Evolutionary conservation across 2,888 invertebrate species (phyloP), one percentile per base, ranked within the genome.

Genomic region (Dynastes tityus): DNA sequence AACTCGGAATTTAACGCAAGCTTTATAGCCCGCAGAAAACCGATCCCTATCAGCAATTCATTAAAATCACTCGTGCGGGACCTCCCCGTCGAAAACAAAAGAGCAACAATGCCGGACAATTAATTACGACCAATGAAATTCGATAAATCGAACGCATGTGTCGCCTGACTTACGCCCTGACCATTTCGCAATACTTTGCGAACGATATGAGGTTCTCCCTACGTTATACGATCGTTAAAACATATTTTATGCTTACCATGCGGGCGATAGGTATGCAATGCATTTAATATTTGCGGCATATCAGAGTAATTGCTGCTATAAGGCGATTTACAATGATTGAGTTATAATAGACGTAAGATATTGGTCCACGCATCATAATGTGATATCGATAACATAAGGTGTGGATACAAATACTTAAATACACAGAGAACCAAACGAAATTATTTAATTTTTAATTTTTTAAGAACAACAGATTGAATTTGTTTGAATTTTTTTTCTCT

Each of bases 121-220:
- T 65, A 65, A 65, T 65, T 65, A 65, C 65, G 37, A 32, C 40
- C 65, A 65, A 65, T 65, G 8, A 65, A 65, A 65, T 65, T 40
- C 65, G 65, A 65, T 65, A 65, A 65, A 65, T 65, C 16, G 65
- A 65, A 32, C 40, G 37, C 40, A 65, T 16, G 40, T 16, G 16
- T 37, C 16, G 37, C 37, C 45, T 13, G 11, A 37, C 16, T 37
- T 40, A 16, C 16, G 2, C 45, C 45, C 11, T 11, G 45, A 11
- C 11, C 45, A 16, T 65, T 65, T 65, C 16, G 65, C 22, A 65
- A 65, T 65, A 40, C 32, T 13, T 32, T 11, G 32, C 32, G 64
- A 32, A 29, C 37, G 5, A 65, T 65, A 65, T 6, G 40, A 40
- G 16, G 65, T 16, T 65, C 37, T 22, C 9, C 9, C 45, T 45